phyloP scores from a whole-genome alignment of 2,888 invertebrate species.

The Pammene aurita region DNA sequence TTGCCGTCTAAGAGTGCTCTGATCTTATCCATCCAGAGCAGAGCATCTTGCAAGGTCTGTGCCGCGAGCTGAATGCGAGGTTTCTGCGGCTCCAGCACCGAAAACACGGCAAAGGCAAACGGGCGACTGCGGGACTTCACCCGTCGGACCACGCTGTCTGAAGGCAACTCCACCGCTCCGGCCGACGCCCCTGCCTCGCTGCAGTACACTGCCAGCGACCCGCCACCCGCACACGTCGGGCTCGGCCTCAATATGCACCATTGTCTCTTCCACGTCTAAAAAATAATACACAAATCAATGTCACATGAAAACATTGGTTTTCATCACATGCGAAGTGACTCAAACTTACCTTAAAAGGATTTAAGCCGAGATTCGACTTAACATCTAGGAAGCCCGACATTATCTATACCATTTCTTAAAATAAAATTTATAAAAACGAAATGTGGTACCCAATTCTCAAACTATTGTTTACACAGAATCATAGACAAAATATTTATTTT shows the following conservation, averaged over 20 bases:
- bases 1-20: slow-evolving; percentile 76
- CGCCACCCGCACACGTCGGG: slow-evolving; percentile 78
- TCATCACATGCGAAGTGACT: slow-evolving; percentile 45
- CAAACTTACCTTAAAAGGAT: slow-evolving; percentile 85
- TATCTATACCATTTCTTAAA: slow-evolving; percentile 44
- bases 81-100: slow-evolving; percentile 81
- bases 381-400: slow-evolving; percentile 85
- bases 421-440: slow-evolving; percentile 25
- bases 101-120: slow-evolving; percentile 87
- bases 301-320: slow-evolving; percentile 43
- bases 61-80: slow-evolving; percentile 86
- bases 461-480: slow-evolving; percentile 60
- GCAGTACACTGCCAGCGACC: slow-evolving; percentile 83
- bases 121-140: slow-evolving; percentile 87
- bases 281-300: slow-evolving; percentile 57
- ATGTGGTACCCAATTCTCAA: slow-evolving; percentile 40
- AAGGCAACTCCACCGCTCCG: slow-evolving; percentile 81
- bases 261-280: slow-evolving; percentile 86
- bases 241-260: slow-evolving; percentile 85
- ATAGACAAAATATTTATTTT: slow-evolving; percentile 47
- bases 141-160: slow-evolving; percentile 84
- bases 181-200: slow-evolving; percentile 76
- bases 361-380: slow-evolving; percentile 83
- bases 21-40: slow-evolving; percentile 87
- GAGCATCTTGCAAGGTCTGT: slow-evolving; percentile 85